Evolutionary conservation across 2,797 vertebrate genomes (phyloP), one percentile per base, ranked within the genome.

Genomic region (Sarcoramphus papa): DNA sequence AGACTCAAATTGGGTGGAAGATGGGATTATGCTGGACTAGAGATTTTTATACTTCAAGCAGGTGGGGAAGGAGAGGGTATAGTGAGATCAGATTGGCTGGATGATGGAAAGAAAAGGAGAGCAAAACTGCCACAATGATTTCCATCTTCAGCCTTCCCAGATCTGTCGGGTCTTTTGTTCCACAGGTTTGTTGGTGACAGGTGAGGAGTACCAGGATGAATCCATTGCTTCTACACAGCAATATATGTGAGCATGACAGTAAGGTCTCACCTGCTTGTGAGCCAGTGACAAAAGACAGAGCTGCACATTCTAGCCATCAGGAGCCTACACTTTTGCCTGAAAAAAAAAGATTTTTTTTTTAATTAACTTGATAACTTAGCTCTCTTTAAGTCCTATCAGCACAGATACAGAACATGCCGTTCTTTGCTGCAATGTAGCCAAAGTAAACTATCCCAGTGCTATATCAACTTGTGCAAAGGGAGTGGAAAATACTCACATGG

Each of bases 401-500:
- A 91, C 57, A 89, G 84, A 94, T 87, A 94, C 10, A 91, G 87
- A 94, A 53, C 85, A 62, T 92, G 78, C 85, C 87, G 78, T 93
- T 94, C 68, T 65, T 91, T 75, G 75, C 60, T 90, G 68, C 72
- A 88, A 14, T 1, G 2, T 5, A 78, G 95, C 95, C 89, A 95
- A 96, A 93, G 82, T 88, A 96, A 96, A 95, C 87, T 88, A 68
- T 91, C 41, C 89, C 79, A 80, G 50, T 90, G 85, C 87, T 91
- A 40, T 90, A 96, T 95, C 94, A 88, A 3, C 57, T 81, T 81
- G 28, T 93, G 84, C 45, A 90, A 88, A 83, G 75, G 75, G 84
- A 93, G 78, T 90, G 72, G 53, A 85, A 95, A 95, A 72, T 51
- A 56, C 64, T 93, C 75, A 67, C 47, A 74, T 23, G 75, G 87